phyloP scores from a whole-genome alignment of 2,113 vertebrate species.

The Desmodus rotundus region DNA sequence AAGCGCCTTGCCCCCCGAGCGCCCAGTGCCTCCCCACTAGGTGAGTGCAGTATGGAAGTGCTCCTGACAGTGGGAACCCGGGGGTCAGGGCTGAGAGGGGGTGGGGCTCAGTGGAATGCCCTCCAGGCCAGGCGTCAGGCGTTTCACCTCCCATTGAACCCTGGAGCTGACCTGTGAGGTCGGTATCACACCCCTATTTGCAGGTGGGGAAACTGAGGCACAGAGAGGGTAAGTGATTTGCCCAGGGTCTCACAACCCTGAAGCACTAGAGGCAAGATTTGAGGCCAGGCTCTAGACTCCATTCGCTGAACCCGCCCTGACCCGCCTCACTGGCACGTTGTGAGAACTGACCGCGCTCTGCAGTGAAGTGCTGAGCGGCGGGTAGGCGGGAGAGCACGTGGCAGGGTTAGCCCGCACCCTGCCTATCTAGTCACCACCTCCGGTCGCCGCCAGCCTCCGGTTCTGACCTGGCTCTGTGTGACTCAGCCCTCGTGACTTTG shows the following conservation, averaged over 20 bases:
- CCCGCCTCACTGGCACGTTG: too few relatives aligned
- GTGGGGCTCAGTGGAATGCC: accelerated
- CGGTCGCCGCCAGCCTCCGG: accelerated
- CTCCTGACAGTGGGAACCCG: accelerated
- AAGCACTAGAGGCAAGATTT: not conserved
- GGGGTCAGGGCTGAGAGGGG: not conserved
- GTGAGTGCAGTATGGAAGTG: conserved; percentile 70
- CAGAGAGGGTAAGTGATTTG: not conserved
- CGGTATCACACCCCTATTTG: accelerated
- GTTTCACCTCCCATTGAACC: not conserved
- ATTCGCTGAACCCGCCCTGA: accelerated
- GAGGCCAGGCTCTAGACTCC: not conserved
- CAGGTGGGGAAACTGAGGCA: not conserved
- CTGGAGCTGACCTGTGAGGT: not conserved
- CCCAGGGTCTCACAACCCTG: not conserved
- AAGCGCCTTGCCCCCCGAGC: conserved; percentile 90
- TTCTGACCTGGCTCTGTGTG: not conserved
- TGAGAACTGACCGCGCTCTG: not conserved
- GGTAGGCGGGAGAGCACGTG: accelerated
- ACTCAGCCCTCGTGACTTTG: not conserved
- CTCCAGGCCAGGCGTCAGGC: accelerated
- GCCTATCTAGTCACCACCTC: not conserved
- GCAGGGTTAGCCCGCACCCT: too few relatives aligned
- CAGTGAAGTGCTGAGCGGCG: accelerated
- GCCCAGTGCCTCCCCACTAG: conserved; percentile 81